Conservation (phyloP, 2,113 vertebrate genomes). For the Odocoileus virginianus region DNA sequence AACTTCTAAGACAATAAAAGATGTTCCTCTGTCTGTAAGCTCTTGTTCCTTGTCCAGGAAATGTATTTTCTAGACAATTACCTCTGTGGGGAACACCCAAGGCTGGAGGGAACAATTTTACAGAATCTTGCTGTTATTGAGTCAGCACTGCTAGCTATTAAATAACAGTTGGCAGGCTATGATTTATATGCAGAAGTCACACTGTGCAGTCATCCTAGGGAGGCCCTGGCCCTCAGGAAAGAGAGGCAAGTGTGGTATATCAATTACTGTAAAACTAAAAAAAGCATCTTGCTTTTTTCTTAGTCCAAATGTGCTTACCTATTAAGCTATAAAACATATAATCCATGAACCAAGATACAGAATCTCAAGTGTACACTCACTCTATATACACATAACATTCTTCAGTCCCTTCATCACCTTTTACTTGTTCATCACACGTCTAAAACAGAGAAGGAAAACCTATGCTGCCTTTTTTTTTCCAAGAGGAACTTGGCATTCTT, state of each 20-base stretch:
- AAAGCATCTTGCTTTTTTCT: background rate
- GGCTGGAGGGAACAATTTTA: constrained; percentile 55
- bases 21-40: constrained; percentile 28
- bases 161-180: constrained; percentile 64
- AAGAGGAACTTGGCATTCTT: background rate
- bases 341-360: background rate
- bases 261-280: constrained; percentile 34
- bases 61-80: constrained; percentile 67
- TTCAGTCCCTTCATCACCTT: background rate
- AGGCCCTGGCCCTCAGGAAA: constrained; percentile 23
- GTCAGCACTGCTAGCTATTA: constrained; percentile 66
- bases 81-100: constrained; percentile 53
- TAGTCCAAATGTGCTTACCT: constrained; percentile 3
- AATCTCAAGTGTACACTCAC: background rate
- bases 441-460: background rate
- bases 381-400: background rate
- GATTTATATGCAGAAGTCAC: constrained; percentile 49
- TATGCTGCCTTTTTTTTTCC: background rate
- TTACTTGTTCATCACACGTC: background rate
- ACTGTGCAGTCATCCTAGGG: background rate
- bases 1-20: constrained; percentile 47
- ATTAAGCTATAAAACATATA: constrained; percentile 10
- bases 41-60: constrained; percentile 47
- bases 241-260: background rate
- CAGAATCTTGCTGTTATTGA: constrained; percentile 51